Conservation (phyloP, 2,113 vertebrate species). For the Xenopus laevis region DNA sequence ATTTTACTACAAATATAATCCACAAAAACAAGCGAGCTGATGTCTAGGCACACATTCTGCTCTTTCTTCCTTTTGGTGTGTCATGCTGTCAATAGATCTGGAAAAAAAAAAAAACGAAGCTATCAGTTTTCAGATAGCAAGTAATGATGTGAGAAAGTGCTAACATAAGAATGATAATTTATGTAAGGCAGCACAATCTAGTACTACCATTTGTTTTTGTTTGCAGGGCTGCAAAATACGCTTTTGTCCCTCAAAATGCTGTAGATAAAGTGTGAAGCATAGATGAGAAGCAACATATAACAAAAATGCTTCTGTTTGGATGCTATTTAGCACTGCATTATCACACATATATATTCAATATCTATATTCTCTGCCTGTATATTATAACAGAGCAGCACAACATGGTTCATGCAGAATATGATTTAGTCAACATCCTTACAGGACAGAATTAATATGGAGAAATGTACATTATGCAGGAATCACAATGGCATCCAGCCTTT, state of each 20-base stretch:
- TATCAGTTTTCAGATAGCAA: conserved; percentile 73
- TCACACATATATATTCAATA: not conserved
- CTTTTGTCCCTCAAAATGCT: not conserved
- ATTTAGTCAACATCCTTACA: conserved; percentile 59
- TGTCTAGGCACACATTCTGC: conserved; percentile 70
- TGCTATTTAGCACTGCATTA: too few species aligned
- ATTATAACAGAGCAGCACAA: conserved; percentile 44
- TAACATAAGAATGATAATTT: conserved; percentile 66
- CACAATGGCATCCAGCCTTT: conserved; percentile 51
- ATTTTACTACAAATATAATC: conserved; percentile 95
- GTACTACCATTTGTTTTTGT: conserved; percentile 63
- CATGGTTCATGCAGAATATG: conserved; percentile 74
- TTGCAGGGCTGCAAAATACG: not conserved
- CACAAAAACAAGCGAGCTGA: conserved; percentile 79
- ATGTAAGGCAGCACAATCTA: conserved; percentile 62
- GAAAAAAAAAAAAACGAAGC: conserved; percentile 51
- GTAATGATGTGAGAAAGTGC: conserved; percentile 65
- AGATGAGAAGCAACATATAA: not conserved
- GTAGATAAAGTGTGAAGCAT: not conserved
- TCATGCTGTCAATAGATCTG: conserved; percentile 75
- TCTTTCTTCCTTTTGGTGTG: conserved; percentile 66
- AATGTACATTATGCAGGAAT: conserved; percentile 55
- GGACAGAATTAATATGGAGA: conserved; percentile 56
- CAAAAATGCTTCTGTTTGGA: conserved; percentile 39
- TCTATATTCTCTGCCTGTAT: not conserved